Evolutionary conservation across 2,888 invertebrate genomes (phyloP), one percentile per base, ranked within the genome.

Genomic region (Camptogramma bilineatum): DNA sequence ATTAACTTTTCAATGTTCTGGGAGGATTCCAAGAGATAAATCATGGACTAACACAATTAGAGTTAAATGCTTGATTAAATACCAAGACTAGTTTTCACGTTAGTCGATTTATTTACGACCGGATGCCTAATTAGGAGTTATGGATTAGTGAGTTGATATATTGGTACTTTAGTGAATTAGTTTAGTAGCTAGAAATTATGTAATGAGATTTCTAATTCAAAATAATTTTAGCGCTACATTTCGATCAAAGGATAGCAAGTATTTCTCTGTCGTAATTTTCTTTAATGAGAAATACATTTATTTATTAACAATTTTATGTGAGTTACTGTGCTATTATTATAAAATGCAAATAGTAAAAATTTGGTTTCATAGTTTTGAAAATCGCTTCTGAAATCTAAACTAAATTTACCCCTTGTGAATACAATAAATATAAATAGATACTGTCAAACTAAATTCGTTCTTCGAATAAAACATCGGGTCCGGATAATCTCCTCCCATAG

Each of bases 1-100:
- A 91, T 92, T 90, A 92, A 90, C 85, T 88, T 90, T 88, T 87
- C 86, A 89, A 80, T 83, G 81, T 80, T 77, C 84, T 87, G 90
- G 89, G 88, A 83, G 78, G 77, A 76, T 75, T 86, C 86, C 86
- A 83, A 83, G 75, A 74, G 77, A 85, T 90, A 89, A 92, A 90
- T 92, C 90, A 87, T 85, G 85, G 80, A 58, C 83, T 88, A 87
- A 88, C 81, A 83, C 84, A 87, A 90, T 91, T 90, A 88, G 75
- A 82, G 78, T 80, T 86, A 86, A 63, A 90, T 86, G 81, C 86
- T 82, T 86, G 84, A 87, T 87, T 81, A 82, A 77, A 80, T 76
- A 77, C 75, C 63, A 68, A 64, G 73, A 71, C 71, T 74, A 71
- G 57, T 46, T 34, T 60, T 53, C 42, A 31, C 61, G 10, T 51